Evolutionary conservation across 1,140 invertebrate species (phyloP).

Genomic region (Lasioglossum albipes): DNA sequence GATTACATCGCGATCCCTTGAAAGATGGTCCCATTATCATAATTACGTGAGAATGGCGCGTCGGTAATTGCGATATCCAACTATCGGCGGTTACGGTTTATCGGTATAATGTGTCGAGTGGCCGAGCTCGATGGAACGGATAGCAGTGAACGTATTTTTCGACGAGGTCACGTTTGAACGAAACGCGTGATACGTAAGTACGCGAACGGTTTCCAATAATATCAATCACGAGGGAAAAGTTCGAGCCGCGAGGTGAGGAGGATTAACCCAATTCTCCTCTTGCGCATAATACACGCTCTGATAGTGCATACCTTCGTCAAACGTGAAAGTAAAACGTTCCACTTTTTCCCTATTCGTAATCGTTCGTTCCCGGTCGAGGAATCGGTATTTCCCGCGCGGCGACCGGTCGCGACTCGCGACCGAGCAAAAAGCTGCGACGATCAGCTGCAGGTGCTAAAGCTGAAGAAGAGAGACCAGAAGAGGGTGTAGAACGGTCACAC

Average conservation of each 20-base stretch:
- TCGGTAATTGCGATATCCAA: background rate
- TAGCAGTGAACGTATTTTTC: background rate
- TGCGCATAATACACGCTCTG: constrained; percentile 7
- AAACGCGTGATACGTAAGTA: background rate
- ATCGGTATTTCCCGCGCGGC: background rate
- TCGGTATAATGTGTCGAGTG: background rate
- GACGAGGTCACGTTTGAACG: background rate
- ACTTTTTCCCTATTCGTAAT: constrained; percentile 40
- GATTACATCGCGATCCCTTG: too few relatives aligned
- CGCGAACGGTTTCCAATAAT: background rate
- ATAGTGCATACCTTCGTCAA: constrained; percentile 32
- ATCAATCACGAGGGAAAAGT: background rate
- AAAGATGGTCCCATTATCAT: background rate
- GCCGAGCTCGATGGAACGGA: background rate
- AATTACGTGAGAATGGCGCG: background rate
- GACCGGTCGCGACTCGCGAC: too few relatives aligned
- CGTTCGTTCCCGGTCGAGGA: constrained; percentile 7
- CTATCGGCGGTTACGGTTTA: background rate
- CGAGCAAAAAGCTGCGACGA: background rate
- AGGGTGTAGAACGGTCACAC: too few relatives aligned
- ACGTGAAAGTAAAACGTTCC: constrained; percentile 47
- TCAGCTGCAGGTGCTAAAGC: background rate
- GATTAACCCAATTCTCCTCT: constrained; percentile 12
- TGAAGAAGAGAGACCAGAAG: too few relatives aligned
- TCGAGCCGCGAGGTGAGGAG: background rate